Base-by-base conservation (phyloP, 2,797 vertebrate genomes). In the Semaprochilodus insignis region DNA sequence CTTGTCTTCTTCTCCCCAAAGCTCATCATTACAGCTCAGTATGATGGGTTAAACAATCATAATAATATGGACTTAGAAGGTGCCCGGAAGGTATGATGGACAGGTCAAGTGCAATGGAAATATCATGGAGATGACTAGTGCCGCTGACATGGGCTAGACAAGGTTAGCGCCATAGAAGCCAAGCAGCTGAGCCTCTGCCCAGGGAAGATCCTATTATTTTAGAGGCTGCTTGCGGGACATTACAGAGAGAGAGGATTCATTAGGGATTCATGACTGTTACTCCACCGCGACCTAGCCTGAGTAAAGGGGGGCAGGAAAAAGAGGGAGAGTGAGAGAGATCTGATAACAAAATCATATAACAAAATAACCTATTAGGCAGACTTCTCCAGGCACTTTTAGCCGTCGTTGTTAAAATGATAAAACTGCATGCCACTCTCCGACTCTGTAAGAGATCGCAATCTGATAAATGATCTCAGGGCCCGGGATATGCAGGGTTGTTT, bases 391-490 rank as follows among this genome's bases (percentile, higher is more conserved):
- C 91, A 89, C 90, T 93, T 92, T 94, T 89, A 91, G 91, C 91
- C 87, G 75, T 91, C 91, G 75, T 91, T 93, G 93, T 94, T 94
- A 94, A 93, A 91, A 94, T 94, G 91, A 94, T 93, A 92, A 93
- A 94, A 93, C 87, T 88, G 83, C 91, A 90, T 82, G 93, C 91
- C 92, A 93, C 91, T 94, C 92, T 93, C 85, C 36, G 78, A 91
- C 88, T 92, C 92, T 92, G 91, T 92, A 89, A 91, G 90, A 88
- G 91, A 94, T 91, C 89, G 40, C 88, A 88, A 92, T 90, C 92
- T 94, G 93, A 94, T 94, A 90, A 93, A 94, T 93, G 92, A 94
- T 93, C 90, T 91, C 66, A n/a, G 88, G 87, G 88, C 88, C 81
- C 15, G 77, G 88, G 91, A 92, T 91, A 92, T 91, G 91, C 88